These are phyloP conservation scores for Pandemis corylana DNA, from an alignment of 2,888 invertebrate genomes.

Conservation along the genomic window DNA sequence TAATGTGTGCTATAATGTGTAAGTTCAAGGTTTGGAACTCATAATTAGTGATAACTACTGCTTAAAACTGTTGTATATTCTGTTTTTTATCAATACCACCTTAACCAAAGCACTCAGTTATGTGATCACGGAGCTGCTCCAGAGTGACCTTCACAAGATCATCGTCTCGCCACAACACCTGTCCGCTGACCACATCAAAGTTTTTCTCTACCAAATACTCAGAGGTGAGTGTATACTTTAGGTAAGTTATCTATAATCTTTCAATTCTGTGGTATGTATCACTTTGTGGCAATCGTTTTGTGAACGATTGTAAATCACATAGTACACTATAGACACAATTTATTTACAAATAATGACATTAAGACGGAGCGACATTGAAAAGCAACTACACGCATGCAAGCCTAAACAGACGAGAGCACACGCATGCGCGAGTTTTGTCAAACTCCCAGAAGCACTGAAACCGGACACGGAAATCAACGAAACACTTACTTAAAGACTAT, in stretches of 20 bases:
- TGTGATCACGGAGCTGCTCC: slow-evolving; percentile 99
- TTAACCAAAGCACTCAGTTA: slow-evolving; percentile 88
- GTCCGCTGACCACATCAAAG: slow-evolving; percentile 99
- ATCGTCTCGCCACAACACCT: slow-evolving; percentile 99
- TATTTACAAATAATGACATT: too few relatives aligned
- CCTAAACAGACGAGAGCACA: too few relatives aligned
- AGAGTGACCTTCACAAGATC: slow-evolving; percentile 99
- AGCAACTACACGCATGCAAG: too few relatives aligned
- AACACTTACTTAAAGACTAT: too few relatives aligned
- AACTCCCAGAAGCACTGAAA: too few relatives aligned
- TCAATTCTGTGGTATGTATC: not conserved
- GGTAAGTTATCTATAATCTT: not conserved
- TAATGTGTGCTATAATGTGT: not conserved
- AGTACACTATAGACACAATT: too few relatives aligned
- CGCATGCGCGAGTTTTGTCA: too few relatives aligned
- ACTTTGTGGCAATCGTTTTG: too few relatives aligned
- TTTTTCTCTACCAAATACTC: slow-evolving; percentile 99
- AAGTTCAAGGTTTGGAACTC: not conserved
- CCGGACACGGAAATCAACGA: too few relatives aligned
- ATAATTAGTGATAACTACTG: not conserved
- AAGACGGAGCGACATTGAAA: too few relatives aligned
- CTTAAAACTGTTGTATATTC: too few relatives aligned
- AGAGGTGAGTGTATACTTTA: slow-evolving; percentile 89
- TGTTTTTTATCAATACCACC: slow-evolving; percentile 53
- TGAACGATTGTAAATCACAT: too few relatives aligned